Evolutionary conservation across 2,113 vertebrate genomes (phyloP).

Genomic region (Eolophus roseicapilla): DNA sequence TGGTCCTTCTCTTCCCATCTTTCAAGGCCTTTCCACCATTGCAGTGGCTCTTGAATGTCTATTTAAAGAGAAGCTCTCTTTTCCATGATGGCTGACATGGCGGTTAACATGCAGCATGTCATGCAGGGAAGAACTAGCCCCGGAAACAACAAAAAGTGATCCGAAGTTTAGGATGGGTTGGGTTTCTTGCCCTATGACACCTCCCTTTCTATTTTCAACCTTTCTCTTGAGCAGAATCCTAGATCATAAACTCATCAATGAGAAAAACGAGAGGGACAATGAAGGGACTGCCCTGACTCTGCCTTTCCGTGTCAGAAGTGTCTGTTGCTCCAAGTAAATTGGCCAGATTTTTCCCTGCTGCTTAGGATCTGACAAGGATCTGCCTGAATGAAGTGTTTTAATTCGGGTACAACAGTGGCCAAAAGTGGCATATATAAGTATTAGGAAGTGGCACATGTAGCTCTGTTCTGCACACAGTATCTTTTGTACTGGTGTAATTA

Average conservation of each 20-base stretch:
- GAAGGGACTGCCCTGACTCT: background rate
- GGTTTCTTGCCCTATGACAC: background rate
- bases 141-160: background rate
- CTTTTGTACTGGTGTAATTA: slow-evolving; percentile 38
- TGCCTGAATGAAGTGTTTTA: background rate
- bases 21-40: background rate
- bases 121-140: background rate
- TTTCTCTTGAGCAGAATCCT: background rate
- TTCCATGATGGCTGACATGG: background rate
- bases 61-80: background rate
- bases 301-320: background rate
- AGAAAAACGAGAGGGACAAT: background rate
- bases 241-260: background rate
- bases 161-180: background rate
- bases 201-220: background rate
- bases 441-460: background rate
- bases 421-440: slow-evolving; percentile 6
- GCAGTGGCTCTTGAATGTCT: background rate
- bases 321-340: background rate
- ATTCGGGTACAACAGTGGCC: background rate
- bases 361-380: background rate
- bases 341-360: background rate
- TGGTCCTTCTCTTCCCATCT: background rate
- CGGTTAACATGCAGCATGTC: background rate
- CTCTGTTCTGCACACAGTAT: slow-evolving; percentile 9